Conservation (phyloP, 2,113 vertebrate species). For the Noctilio leporinus region DNA sequence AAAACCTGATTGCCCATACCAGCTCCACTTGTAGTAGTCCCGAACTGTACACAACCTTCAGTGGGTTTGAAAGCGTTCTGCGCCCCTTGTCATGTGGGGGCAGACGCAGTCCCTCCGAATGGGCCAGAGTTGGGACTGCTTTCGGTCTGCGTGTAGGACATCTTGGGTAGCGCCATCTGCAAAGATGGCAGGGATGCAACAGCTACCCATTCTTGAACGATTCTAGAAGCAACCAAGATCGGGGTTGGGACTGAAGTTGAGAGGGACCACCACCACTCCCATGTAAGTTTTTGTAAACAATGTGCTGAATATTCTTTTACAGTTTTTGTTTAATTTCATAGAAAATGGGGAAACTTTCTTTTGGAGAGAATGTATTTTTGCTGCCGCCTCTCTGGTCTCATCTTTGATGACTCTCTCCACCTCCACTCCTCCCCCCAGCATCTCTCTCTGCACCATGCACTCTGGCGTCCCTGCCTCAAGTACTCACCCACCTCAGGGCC, state of each 20-base stretch:
- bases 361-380: neutral
- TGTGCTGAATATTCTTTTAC: neutral
- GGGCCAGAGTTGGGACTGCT: neutral
- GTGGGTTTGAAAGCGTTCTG: neutral
- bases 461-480: neutral
- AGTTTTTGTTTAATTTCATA: neutral
- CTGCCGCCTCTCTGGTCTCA: neutral
- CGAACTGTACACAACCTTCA: neutral
- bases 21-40: accelerated
- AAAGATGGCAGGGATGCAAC: neutral
- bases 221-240: neutral
- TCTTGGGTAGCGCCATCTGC: no score
- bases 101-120: accelerated
- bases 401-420: neutral
- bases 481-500: neutral
- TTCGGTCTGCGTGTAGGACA: neutral
- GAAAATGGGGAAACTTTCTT: neutral
- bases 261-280: neutral
- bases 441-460: neutral
- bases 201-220: neutral
- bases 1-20: neutral
- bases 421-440: neutral
- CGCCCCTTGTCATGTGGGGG: neutral
- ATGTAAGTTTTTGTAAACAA: neutral
- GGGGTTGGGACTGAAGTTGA: neutral